These are phyloP conservation scores for Agapetus fuscipes DNA, from an alignment of 2,888 invertebrate species.

Conservation along the genomic window DNA sequence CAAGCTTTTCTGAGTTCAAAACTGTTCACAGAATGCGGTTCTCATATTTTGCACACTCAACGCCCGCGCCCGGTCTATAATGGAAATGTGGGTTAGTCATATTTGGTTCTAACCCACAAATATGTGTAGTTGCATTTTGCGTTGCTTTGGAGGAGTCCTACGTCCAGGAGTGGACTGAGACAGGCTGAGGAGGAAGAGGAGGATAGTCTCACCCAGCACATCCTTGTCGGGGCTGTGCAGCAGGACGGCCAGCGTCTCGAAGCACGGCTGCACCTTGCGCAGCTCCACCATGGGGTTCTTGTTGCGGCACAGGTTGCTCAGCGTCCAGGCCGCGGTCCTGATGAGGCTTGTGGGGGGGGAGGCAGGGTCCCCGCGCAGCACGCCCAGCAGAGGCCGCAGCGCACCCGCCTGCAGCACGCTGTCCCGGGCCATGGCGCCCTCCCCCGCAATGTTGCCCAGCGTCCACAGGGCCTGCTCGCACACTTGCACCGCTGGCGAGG, in stretches of 20 bases:
- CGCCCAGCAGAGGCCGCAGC: slow-evolving; percentile 57
- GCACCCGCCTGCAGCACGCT: slow-evolving; percentile 63
- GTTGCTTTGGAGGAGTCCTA: too few species aligned
- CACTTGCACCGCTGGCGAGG: slow-evolving; percentile 55
- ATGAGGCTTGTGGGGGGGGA: slow-evolving; percentile 50
- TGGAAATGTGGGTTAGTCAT: too few species aligned
- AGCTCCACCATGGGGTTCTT: slow-evolving; percentile 87
- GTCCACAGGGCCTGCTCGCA: slow-evolving; percentile 97
- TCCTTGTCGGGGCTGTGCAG: slow-evolving; percentile 63
- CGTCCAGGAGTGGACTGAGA: too few species aligned
- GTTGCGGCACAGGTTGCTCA: slow-evolving; percentile 90
- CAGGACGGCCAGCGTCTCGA: slow-evolving; percentile 69
- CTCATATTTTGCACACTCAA: too few species aligned
- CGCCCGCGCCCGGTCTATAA: too few species aligned
- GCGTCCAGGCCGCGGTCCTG: slow-evolving; percentile 85
- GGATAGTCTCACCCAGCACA: slow-evolving; percentile 59
- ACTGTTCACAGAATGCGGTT: too few species aligned
- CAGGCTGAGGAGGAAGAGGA: too few species aligned
- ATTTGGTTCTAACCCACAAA: too few species aligned
- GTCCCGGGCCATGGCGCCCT: slow-evolving; percentile 73
- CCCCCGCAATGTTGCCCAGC: slow-evolving; percentile 94
- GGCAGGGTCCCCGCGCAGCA: slow-evolving; percentile 36
- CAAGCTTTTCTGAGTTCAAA: too few species aligned
- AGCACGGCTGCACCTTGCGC: slow-evolving; percentile 58
- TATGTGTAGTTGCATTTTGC: too few species aligned